Base-by-base conservation (phyloP, 2,888 invertebrate genomes). In the Geophilus truncorum region DNA sequence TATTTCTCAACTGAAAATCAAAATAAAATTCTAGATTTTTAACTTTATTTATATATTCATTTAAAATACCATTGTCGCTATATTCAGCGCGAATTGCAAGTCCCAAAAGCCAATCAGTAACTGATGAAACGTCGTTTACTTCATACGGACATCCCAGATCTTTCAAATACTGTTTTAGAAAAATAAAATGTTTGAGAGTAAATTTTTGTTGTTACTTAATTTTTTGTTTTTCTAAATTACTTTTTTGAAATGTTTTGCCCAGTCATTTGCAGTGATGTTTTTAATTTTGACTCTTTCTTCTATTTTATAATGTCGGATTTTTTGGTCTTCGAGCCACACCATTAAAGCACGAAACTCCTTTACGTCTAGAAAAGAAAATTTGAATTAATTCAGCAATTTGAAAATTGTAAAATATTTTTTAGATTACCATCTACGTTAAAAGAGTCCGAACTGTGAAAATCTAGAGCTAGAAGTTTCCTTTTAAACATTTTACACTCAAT, bases 271-370 rank as follows among this genome's bases (percentile, higher is more conserved):
- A 40, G 89, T 88, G 1, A 92, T 90, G 83, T 93, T 90, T 70
- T 94, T 90, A n/a, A 98, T 87, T 0, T 89, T 90, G 83, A 90
- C 91, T 12, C 95, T 89, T 83, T 94, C 93, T 85, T 95, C 94
- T 81, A 94, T 93, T 85, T 92, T 92, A 84, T 95, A 95, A 83
- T 93, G 92, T 12, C 96, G 91, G 83, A 98, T 95, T 88, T 95
- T 95, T 86, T 96, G 95, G 86, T 96, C 94, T 88, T 98, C 98
- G 80, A 98, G 86, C 98, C 97, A 98, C 0, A 93, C 88, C 25
- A 97, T 90, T 28, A 95, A 89, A 85, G 92, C 93, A 78, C 94
- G 91, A 85, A 94, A 93, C 85, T 93, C 92, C 82, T 90, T 91
- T 83, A 92, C 91, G 89, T 96, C 97, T 97, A n/a, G n/a, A n/a